Evolutionary conservation across 92 coral and sea anemone genomes (phyloP).

Genomic region (Zoanthus solanderi): DNA sequence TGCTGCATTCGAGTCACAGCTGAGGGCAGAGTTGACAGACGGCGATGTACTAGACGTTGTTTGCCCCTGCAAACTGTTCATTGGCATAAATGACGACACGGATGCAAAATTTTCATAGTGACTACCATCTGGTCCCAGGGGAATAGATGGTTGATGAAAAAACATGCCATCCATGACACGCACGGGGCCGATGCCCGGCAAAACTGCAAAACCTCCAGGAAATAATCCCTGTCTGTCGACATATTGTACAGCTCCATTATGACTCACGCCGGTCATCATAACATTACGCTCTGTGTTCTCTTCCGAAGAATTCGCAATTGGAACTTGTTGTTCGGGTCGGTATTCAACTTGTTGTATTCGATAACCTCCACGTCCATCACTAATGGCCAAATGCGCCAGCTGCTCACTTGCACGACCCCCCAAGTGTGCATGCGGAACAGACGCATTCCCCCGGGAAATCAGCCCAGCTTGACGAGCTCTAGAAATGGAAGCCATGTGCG

Average conservation of each 20-base stretch:
- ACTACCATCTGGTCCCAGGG: constrained; percentile 82
- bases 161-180: constrained; percentile 82
- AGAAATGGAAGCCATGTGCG: constrained; percentile 49
- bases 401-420: constrained; percentile 34
- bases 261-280: constrained; percentile 42
- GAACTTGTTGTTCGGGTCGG: constrained; percentile 91
- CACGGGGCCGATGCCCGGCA: constrained; percentile 91
- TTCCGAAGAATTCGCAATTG: constrained; percentile 78
- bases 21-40: constrained; percentile 31
- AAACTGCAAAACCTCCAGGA: constrained; percentile 76
- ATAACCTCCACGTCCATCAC: constrained; percentile 46
- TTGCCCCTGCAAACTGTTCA: constrained; percentile 69
- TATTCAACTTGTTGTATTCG: constrained; percentile 62
- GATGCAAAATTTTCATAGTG: constrained; percentile 85
- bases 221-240: constrained; percentile 75
- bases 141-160: constrained; percentile 70
- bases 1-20: constrained; percentile 51
- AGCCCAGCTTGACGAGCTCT: constrained; percentile 47
- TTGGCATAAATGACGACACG: constrained; percentile 73
- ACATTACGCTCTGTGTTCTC: constrained; percentile 66
- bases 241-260: constrained; percentile 69
- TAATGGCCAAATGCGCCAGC: constrained; percentile 49
- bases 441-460: constrained; percentile 34
- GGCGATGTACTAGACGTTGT: constrained; percentile 54
- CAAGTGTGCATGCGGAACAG: constrained; percentile 37